Percentiles rank a stretch among this genome's conserved stretches.
phyloP scores from a whole-genome alignment of 2,888 invertebrate species.

The Lasioglossum morio region DNA sequence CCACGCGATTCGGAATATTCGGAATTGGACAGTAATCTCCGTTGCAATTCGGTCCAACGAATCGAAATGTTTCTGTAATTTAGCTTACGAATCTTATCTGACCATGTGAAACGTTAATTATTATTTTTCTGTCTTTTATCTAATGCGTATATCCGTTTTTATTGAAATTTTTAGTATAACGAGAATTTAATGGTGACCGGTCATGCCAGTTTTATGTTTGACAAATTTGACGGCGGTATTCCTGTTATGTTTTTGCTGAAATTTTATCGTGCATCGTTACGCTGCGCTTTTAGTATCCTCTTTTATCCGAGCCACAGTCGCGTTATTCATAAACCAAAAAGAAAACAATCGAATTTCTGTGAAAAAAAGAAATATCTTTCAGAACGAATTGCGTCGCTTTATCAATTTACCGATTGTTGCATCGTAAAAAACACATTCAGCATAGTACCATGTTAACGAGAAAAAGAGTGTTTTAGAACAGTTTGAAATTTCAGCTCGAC shows the following conservation, averaged over 20 bases:
- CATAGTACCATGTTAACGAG: neutral
- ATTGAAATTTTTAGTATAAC: neutral
- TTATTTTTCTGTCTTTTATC: neutral
- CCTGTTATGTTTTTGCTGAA: slow-evolving; percentile 24
- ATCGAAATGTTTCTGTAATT: neutral
- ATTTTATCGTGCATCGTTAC: slow-evolving; percentile 35
- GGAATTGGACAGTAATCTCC: neutral
- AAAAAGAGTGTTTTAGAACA: slow-evolving; percentile 23
- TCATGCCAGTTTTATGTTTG: neutral
- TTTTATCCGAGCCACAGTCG: neutral
- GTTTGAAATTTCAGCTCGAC: neutral
- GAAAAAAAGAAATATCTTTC: neutral
- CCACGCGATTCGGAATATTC: neutral
- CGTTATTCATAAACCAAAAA: slow-evolving; percentile 20
- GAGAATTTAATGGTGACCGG: neutral
- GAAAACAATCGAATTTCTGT: neutral
- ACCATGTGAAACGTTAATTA: neutral
- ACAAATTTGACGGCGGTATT: neutral
- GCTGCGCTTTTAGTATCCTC: slow-evolving; percentile 4
- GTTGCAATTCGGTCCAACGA: neutral
- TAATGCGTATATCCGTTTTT: neutral
- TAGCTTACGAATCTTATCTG: slow-evolving; percentile 4
- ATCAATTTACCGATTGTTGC: slow-evolving; percentile 17
- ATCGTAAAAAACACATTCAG: slow-evolving; percentile 28
- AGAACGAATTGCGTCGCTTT: neutral